Conservation (phyloP, 2,888 invertebrate genomes). For the Dynastes grantii region DNA sequence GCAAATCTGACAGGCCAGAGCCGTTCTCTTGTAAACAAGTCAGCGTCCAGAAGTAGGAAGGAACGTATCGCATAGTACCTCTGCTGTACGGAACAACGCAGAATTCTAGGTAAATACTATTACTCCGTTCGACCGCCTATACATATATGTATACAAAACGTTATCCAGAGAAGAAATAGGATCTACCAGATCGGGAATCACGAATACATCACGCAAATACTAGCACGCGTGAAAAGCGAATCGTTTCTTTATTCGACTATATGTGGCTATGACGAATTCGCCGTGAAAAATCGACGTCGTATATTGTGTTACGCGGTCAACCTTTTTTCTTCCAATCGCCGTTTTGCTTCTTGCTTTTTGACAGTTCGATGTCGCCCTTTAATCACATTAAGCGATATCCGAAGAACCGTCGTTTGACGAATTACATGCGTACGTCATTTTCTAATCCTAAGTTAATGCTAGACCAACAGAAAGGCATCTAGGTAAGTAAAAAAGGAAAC, state of each 20-base stretch:
- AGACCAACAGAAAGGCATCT: neutral
- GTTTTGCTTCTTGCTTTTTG: neutral
- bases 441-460: neutral
- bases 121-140: constrained; percentile 33
- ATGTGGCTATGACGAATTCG: constrained; percentile 49
- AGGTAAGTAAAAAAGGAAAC: neutral
- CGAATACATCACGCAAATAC: constrained; percentile 5
- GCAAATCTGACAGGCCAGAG: constrained; percentile 67
- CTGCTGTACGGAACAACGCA: too few relatives aligned
- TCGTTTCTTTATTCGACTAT: constrained; percentile 7
- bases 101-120: too few relatives aligned
- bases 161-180: neutral
- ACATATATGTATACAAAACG: constrained; percentile 46
- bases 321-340: neutral
- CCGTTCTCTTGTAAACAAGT: constrained; percentile 65
- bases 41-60: constrained; percentile 49
- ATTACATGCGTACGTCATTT: neutral
- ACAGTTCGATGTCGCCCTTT: constrained; percentile 18
- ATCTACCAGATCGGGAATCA: constrained; percentile 7
- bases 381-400: constrained; percentile 39
- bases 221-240: constrained; percentile 36
- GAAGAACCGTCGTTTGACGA: constrained; percentile 39
- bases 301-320: constrained; percentile 46
- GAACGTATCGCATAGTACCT: constrained; percentile 5
- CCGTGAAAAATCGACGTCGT: constrained; percentile 48